Percentiles rank a stretch among this genome's conserved stretches.
phyloP scores from a whole-genome alignment of 2,888 invertebrate genomes.

The Odontomyia ornata region DNA sequence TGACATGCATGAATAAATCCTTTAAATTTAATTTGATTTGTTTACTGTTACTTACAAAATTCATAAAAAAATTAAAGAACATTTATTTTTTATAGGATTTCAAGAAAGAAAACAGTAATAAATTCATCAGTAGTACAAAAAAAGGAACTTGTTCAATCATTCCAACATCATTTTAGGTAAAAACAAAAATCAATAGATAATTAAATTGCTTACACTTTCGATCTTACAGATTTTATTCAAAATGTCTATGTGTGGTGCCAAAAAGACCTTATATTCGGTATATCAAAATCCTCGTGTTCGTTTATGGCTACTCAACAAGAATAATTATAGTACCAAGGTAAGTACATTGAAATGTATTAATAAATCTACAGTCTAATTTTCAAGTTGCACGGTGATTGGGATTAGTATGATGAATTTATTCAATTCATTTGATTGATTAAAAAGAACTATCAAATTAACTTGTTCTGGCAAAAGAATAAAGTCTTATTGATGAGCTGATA shows the following conservation, averaged over 20 bases:
- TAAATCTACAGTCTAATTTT: no score
- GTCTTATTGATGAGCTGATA: no score
- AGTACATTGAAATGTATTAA: constrained; percentile 12
- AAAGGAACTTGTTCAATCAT: constrained; percentile 13
- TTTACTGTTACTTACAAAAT: no score
- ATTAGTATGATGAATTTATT: no score
- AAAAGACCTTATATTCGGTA: constrained; percentile 59
- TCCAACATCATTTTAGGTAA: constrained; percentile 29
- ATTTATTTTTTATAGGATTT: neutral
- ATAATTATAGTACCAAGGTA: constrained; percentile 63
- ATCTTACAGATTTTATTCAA: constrained; percentile 15
- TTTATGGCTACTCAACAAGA: constrained; percentile 59
- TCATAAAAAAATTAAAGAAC: no score
- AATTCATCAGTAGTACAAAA: neutral
- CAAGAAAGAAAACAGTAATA: neutral
- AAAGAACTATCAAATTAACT: no score
- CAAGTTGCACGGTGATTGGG: no score
- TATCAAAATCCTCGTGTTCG: constrained; percentile 59
- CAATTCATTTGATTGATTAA: no score
- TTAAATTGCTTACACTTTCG: neutral
- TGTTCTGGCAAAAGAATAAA: no score
- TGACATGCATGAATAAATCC: no score
- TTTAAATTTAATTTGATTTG: no score
- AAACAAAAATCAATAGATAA: neutral
- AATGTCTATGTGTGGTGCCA: constrained; percentile 61